Base-by-base conservation (phyloP, 2,797 vertebrate genomes). In the Carapus acus region DNA sequence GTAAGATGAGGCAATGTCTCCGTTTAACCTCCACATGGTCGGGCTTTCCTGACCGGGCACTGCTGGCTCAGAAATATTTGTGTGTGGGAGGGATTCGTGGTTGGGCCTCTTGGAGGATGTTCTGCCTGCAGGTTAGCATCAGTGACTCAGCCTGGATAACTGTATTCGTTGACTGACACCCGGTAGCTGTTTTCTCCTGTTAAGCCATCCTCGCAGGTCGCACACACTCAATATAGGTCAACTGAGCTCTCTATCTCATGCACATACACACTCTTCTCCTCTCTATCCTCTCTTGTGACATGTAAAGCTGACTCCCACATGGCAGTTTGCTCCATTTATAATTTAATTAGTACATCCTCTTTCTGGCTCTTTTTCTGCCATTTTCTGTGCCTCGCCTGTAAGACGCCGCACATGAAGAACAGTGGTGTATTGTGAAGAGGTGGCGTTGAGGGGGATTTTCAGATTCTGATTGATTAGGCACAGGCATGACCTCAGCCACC, bases 311-410 rank as follows among this genome's bases (percentile, higher is more conserved):
- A 66, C 71, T 80, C 67, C 73, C 70, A 46, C 73, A 53, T 33
- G 67, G 57, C 80, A 77, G 72, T 73, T 61, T 72, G 76, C 45
- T 27, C 69, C 74, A 80, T 85, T 74, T n/a, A 79, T 62, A 50
- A 66, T 77, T 83, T 83, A 42, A 72, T 82, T 73, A 73, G 60
- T 31, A 29, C 6, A 38, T 44, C 53, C 60, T 60, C 71, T 77
- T 65, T 18, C 47, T 33, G 77, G 80, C 69, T n/a, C n/a, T n/a
- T n/a, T n/a, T n/a, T n/a, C n/a, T n/a, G n/a, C n/a, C n/a, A 18
- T 61, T 62, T 38, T 58, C 39, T 18, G 11, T 49, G 24, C 50
- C 43, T 29, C 75, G 65, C 74, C 41, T 31, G 60, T 58, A 70
- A 67, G 55, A 39, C 68, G 83, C 57, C 62, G 80, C 67, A 82